Evolutionary conservation across 2,888 invertebrate species (phyloP).

Genomic region (Plutella xylostella): DNA sequence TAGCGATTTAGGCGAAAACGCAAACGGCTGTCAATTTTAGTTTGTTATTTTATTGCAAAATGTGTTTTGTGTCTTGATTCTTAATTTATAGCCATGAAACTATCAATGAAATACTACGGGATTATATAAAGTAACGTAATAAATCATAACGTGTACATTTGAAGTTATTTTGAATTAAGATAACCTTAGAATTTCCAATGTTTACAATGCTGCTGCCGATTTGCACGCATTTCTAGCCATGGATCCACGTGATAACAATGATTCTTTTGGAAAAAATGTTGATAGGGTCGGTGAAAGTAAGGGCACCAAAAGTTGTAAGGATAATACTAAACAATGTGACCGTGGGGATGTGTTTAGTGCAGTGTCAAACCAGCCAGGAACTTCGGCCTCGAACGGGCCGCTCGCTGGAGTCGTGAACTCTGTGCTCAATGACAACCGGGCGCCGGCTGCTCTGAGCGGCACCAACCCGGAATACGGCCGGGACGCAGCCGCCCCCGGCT

Average conservation of each 20-base stretch:
- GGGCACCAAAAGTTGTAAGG: constrained; percentile 30
- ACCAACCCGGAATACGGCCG: constrained; percentile 26
- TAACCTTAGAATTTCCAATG: constrained; percentile 13
- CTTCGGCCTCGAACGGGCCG: constrained; percentile 31
- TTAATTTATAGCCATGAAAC: too few relatives aligned
- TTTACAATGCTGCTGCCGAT: constrained; percentile 57
- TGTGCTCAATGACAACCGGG: constrained; percentile 25
- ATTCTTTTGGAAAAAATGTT: constrained; percentile 31
- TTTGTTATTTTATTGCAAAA: constrained; percentile 4
- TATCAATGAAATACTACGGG: too few relatives aligned
- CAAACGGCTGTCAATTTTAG: constrained; percentile 6
- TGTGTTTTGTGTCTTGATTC: not conserved
- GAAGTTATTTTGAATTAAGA: constrained; percentile 1
- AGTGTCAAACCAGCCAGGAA: constrained; percentile 34
- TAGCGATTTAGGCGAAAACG: constrained; percentile 3
- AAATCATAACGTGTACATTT: not conserved
- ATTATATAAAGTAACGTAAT: too few relatives aligned
- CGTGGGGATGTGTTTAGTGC: constrained; percentile 42
- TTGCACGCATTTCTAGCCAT: constrained; percentile 40
- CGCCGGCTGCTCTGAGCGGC: constrained; percentile 25
- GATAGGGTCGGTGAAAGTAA: constrained; percentile 37
- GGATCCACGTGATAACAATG: constrained; percentile 46
- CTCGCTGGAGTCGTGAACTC: constrained; percentile 27
- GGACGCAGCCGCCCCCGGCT: constrained; percentile 22
- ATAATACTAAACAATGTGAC: constrained; percentile 29